Evolutionary conservation across 2,113 vertebrate genomes (phyloP).

Genomic region (Odontesthes bonariensis): DNA sequence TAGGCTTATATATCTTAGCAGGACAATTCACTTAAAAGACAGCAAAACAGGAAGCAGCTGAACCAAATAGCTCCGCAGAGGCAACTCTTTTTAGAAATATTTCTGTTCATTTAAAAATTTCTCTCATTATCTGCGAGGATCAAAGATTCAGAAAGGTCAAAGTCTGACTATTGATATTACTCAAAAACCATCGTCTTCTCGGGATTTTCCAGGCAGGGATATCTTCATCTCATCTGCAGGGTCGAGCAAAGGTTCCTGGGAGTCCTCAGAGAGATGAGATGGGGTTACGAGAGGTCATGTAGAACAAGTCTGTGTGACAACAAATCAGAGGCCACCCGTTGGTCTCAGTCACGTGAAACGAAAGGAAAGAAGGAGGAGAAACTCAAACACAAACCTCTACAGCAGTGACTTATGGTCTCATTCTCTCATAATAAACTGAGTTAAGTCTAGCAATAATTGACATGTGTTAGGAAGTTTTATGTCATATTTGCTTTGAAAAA

Average conservation of each 20-base stretch:
- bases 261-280: constrained; percentile 64
- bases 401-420: constrained; percentile 14
- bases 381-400: constrained; percentile 79
- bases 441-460: constrained; percentile 10
- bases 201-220: constrained; percentile 66
- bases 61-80: constrained; percentile 13
- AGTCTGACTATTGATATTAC: constrained; percentile 33
- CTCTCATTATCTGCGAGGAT: constrained; percentile 19
- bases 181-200: constrained; percentile 35
- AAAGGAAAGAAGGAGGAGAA: constrained; percentile 86
- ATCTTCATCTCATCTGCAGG: constrained; percentile 79
- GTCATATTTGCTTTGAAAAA: neutral
- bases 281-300: constrained; percentile 79
- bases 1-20: constrained; percentile 74
- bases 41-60: constrained; percentile 64
- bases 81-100: constrained; percentile 14
- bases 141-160: constrained; percentile 38
- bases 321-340: constrained; percentile 83
- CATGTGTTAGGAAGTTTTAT: constrained; percentile 12
- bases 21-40: constrained; percentile 61
- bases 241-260: constrained; percentile 62
- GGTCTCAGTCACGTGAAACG: constrained; percentile 81
- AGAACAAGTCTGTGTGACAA: constrained; percentile 79
- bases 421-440: constrained; percentile 18
- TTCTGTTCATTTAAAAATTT: neutral